Evolutionary conservation across 2,888 invertebrate species (phyloP).

Genomic region (Vandiemenella viatica): DNA sequence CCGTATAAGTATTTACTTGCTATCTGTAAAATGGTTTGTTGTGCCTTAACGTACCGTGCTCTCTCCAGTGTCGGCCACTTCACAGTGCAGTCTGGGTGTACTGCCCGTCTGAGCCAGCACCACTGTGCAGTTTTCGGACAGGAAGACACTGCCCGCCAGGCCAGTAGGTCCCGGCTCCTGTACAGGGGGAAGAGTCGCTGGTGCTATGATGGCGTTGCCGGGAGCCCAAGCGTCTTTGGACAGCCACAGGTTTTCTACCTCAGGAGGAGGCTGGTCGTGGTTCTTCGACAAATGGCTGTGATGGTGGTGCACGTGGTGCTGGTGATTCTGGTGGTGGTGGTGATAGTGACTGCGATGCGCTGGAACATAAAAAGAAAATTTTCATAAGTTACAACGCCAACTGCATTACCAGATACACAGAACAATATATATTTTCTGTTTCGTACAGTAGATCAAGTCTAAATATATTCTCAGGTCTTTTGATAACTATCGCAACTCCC

Average conservation of each 20-base stretch:
- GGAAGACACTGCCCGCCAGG: conserved; percentile 33
- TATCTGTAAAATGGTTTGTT: no score
- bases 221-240: neutral
- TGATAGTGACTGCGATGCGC: neutral
- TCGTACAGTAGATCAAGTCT: no score
- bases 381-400: no score
- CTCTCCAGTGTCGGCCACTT: conserved; percentile 45
- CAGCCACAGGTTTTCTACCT: neutral
- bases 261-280: neutral
- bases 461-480: no score
- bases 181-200: neutral
- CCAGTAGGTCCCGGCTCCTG: conserved; percentile 15
- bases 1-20: no score
- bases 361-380: no score
- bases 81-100: conserved; percentile 44
- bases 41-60: conserved; percentile 49
- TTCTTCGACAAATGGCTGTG: neutral
- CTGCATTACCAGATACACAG: no score
- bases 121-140: conserved; percentile 45
- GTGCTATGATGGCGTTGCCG: conserved; percentile 7
- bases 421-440: no score
- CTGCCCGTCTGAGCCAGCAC: conserved; percentile 47
- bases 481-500: no score
- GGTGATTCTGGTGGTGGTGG: neutral
- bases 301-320: neutral